Conservation (phyloP, 2,113 vertebrate genomes). For the Dicerorhinus sumatrensis region DNA sequence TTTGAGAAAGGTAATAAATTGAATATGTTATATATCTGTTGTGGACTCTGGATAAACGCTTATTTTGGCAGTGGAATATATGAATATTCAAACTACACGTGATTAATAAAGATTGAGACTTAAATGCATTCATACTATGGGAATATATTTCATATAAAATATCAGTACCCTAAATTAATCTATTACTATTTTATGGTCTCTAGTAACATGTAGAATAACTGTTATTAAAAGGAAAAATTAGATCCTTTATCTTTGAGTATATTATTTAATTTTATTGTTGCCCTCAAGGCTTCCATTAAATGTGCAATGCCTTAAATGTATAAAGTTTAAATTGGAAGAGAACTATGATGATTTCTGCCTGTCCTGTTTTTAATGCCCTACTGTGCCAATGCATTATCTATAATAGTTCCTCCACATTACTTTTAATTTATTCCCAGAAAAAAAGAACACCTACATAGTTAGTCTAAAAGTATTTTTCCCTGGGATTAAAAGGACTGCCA, state of each 20-base stretch:
- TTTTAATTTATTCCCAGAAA: slow-evolving; percentile 63
- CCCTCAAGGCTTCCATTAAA: background rate
- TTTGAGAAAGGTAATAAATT: background rate
- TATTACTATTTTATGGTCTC: background rate
- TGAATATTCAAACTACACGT: background rate
- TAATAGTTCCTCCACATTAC: background rate
- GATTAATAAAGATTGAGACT: background rate
- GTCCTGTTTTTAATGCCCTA: slow-evolving; percentile 21
- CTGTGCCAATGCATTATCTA: slow-evolving; percentile 21
- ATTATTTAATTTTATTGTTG: slow-evolving; percentile 33
- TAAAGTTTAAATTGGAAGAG: background rate
- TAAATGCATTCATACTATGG: background rate
- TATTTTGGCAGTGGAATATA: background rate
- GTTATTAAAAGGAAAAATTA: slow-evolving; percentile 3
- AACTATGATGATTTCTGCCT: background rate
- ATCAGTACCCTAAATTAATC: background rate
- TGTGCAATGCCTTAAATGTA: background rate
- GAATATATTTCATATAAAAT: background rate
- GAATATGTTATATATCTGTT: background rate
- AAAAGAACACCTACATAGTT: slow-evolving; percentile 55
- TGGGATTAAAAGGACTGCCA: slow-evolving; percentile 20
- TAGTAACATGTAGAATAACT: background rate
- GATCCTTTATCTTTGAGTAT: background rate
- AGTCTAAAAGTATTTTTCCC: slow-evolving; percentile 50
- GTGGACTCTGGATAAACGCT: background rate